Conservation (phyloP, 2,797 vertebrate genomes). For the Alcedo atthis region DNA sequence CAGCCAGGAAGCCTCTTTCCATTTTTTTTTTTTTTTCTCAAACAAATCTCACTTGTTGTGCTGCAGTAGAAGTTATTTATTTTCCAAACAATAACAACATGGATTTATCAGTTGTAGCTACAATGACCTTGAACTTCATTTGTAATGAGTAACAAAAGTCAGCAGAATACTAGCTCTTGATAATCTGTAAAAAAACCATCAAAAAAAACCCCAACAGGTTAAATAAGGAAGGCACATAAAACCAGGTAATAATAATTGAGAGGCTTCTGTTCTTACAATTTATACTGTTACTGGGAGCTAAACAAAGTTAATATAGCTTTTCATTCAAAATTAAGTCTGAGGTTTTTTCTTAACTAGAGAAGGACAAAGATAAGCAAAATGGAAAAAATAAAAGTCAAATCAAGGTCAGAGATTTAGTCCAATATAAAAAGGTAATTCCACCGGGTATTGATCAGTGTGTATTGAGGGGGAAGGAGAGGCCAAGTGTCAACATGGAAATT, state of each 20-base stretch:
- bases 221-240: background rate
- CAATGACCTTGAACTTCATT: constrained; percentile 3
- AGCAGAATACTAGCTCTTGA: background rate
- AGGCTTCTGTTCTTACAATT: background rate
- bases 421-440: background rate
- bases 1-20: background rate
- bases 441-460: background rate
- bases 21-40: background rate
- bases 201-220: background rate
- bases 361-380: background rate
- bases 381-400: background rate
- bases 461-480: background rate
- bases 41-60: background rate
- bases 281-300: background rate
- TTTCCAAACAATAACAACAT: background rate
- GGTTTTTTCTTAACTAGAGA: background rate
- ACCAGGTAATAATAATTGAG: background rate
- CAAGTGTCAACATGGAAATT: background rate
- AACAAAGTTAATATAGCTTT: background rate
- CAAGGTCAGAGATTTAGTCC: background rate
- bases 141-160: constrained; percentile 41
- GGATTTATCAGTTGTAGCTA: background rate
- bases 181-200: background rate
- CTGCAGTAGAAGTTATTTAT: background rate
- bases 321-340: background rate